Evolutionary conservation across 2,888 invertebrate genomes (phyloP), one percentile per base, ranked within the genome.

Genomic region (Melieria omissa): DNA sequence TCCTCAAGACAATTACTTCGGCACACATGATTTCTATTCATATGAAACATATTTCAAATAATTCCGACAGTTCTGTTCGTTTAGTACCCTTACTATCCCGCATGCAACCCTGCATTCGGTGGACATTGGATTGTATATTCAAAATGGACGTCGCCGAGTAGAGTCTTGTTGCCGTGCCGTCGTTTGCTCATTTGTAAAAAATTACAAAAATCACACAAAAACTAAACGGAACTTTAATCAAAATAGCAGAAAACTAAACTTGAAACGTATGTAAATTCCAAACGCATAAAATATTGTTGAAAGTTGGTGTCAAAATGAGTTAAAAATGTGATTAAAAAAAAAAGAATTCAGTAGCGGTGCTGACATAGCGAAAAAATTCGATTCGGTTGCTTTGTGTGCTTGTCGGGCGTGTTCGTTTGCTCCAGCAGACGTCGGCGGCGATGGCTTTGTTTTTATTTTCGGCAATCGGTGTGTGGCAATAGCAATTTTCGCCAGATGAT

Each of bases 251-350:
- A 55, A 61, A 46, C 57, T 65, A 69, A 47, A 74, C 75, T 73
- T 75, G 77, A 78, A 78, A 81, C 78, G 82, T 80, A 78, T 78
- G 75, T 76, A 80, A 83, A 78, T 55, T 76, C 78, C 78, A 49
- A 77, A 80, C 77, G 78, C 70, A 75, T 78, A 80, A 77, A 80
- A 76, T 76, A 80, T 80, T 80, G 78, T 69, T 76, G 79, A 74
- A 77, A 76, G 74, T 65, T 74, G 74, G 68, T 80, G 77, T 78
- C 79, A 74, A 73, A 78, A 78, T 73, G 74, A 76, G 72, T 47
- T 66, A 74, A 78, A 80, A 71, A 77, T 73, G 73, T 76, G 49
- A 54, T n/a, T 66, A 55, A 71, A 65, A 71, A 70, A 42, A 10
- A 12, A 45, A 10, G 8, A 45, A 14, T 5, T 29, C 29, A 29